A percentile compares a stretch with the other conserved stretches of the same genome.
Evolutionary conservation across 2,797 vertebrate genomes (phyloP).

Genomic region (Gobionotothen gibberifrons): DNA sequence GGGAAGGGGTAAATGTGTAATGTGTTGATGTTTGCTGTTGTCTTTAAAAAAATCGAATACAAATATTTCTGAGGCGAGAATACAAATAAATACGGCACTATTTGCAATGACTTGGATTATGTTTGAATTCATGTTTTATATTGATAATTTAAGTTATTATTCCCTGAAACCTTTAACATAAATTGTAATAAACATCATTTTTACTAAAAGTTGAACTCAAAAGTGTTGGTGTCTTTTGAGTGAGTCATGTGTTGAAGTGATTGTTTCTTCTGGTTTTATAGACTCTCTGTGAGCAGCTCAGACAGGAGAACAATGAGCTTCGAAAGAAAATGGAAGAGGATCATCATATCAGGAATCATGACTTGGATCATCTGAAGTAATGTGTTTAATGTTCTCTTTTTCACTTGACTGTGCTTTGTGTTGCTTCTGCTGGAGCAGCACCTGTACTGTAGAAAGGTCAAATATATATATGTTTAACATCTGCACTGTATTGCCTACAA

Average conservation of each 20-base stretch:
- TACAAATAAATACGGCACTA: neutral
- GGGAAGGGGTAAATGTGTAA: too few species aligned
- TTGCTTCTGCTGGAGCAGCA: conserved; percentile 18
- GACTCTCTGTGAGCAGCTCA: conserved; percentile 96
- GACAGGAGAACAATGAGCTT: conserved; percentile 95
- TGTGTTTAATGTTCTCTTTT: conserved; percentile 39
- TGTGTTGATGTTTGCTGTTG: too few species aligned
- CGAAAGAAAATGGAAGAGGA: conserved; percentile 95
- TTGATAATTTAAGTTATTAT: too few species aligned
- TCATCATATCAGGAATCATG: conserved; percentile 93
- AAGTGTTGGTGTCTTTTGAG: too few species aligned
- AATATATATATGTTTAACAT: neutral
- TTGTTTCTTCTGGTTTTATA: conserved; percentile 55
- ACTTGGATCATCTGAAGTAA: conserved; percentile 93
- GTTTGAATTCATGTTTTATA: neutral
- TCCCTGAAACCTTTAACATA: too few species aligned
- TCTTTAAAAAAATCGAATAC: too few species aligned
- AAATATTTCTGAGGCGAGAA: too few species aligned
- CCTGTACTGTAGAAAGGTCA: neutral
- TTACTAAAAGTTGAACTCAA: too few species aligned
- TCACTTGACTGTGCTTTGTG: conserved; percentile 11
- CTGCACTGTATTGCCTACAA: neutral
- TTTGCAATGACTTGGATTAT: neutral
- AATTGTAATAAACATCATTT: too few species aligned
- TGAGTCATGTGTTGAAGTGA: neutral